Base-by-base conservation (phyloP, 2,888 invertebrate species). In the Hedya salicella region DNA sequence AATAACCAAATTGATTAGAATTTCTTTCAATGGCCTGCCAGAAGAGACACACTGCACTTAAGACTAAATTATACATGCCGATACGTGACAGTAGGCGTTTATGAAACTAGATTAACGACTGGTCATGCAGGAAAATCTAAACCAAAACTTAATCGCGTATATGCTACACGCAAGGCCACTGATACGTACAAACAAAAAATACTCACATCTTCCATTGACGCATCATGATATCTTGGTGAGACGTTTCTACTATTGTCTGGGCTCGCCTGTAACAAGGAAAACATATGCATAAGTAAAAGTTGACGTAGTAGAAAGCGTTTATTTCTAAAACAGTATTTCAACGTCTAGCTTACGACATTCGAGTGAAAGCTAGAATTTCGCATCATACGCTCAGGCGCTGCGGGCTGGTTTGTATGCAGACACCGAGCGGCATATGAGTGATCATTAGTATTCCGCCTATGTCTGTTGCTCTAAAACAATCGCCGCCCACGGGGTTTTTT, bases 241-340 rank as follows among this genome's bases (percentile, higher is more conserved):
- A 88, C 85, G 85, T 91, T 91, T 85, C 91, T 87, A 81, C 92
- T 92, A 78, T 89, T 91, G 82, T 91, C 91, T 70, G 91, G 91
- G 79, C 91, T 92, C 76, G 92, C 91, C 91, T 92, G 86, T 64
- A 91, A 91, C 84, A 90, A 87, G 70, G 64, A 71, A 75, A 71
- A 62, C 11, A 54, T 46, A 36, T 16, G 30, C 52, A 25, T 53
- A 14, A 53, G 48, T 48, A 14, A 42, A 19, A 48, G 6, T 16
- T 14, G 0, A 25, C 48, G 6, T 2, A 11, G 14, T 36, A 42
- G 48, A 54, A 49, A 48, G 14, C 11, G 36, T 9, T 36, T 39
- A 39, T 49, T 49, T 49, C 21, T 16, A 39, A 19, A 39, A 49
- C 49, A n/a, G 32, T 57, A 19, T 17, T 57, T 44, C 44, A 57